Evolutionary conservation across 2,888 invertebrate species (phyloP).

Genomic region (Mythimna impura): DNA sequence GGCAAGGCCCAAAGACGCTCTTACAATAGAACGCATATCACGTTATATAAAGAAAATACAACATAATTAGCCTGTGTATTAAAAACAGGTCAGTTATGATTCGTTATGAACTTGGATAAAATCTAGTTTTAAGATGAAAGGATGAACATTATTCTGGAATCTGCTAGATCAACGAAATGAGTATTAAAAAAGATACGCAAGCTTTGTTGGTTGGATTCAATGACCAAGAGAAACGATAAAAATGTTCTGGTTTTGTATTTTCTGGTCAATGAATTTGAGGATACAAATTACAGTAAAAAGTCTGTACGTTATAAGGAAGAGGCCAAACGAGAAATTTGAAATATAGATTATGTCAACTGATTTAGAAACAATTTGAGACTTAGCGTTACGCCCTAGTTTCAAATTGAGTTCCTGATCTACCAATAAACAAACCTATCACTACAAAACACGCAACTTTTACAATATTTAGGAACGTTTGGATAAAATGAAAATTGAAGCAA

Average conservation of each 20-base stretch:
- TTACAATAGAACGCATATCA: background rate
- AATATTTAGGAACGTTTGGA: background rate
- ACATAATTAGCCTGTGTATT: too few species aligned
- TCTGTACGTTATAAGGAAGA: background rate
- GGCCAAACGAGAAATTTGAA: background rate
- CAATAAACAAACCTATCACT: background rate
- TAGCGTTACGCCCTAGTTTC: background rate
- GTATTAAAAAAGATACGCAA: background rate
- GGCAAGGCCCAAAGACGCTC: background rate
- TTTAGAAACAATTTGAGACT: background rate
- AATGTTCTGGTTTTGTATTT: background rate
- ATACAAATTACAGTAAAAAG: too few species aligned
- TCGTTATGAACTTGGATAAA: background rate
- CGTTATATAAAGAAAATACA: background rate
- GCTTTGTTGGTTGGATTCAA: background rate
- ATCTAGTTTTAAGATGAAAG: background rate
- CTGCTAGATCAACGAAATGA: background rate
- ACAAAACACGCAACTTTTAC: background rate
- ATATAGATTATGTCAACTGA: background rate
- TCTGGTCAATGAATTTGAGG: background rate
- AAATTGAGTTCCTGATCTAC: constrained; percentile 7
- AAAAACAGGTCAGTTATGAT: background rate
- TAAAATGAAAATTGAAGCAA: background rate
- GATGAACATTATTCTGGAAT: background rate
- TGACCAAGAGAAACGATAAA: background rate